Conservation (phyloP, 1,140 invertebrate genomes). For the Brachionus koreanus region DNA sequence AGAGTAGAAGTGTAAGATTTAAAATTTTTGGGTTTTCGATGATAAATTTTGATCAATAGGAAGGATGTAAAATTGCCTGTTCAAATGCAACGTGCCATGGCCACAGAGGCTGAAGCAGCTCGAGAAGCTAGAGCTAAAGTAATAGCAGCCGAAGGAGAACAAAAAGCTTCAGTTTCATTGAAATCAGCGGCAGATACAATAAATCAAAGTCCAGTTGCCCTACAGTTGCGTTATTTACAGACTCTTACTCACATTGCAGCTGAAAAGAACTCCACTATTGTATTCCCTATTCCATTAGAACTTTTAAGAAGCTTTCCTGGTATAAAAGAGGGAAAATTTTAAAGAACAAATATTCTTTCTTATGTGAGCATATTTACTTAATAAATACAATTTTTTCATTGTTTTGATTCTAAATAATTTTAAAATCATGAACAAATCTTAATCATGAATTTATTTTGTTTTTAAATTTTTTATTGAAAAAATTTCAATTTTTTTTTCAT, state of each 20-base stretch:
- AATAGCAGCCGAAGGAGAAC: conserved; percentile 45
- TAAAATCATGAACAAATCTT: not conserved
- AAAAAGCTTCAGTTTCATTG: conserved; percentile 40
- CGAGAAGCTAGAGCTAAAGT: conserved; percentile 54
- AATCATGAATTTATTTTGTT: not conserved
- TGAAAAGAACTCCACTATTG: conserved; percentile 95
- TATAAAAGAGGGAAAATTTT: not conserved
- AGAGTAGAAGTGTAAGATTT: conserved; percentile 41
- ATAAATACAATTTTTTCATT: not conserved
- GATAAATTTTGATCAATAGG: not conserved
- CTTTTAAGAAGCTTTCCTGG: conserved; percentile 47
- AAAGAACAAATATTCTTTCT: not conserved
- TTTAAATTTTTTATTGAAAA: not conserved
- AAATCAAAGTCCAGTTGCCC: conserved; percentile 67
- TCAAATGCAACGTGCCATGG: conserved; percentile 54
- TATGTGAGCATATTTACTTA: not conserved
- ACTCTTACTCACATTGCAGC: conserved; percentile 89
- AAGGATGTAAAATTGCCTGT: conserved; percentile 49
- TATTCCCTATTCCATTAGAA: conserved; percentile 90
- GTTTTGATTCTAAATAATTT: not conserved
- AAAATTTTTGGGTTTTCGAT: not conserved
- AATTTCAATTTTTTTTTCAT: too few relatives aligned
- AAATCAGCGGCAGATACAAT: conserved; percentile 42
- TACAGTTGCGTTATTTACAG: conserved; percentile 73
- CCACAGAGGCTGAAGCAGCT: conserved; percentile 53